Evolutionary conservation across 2,797 vertebrate species (phyloP), one percentile per base, ranked within the genome.

Genomic region (Aplochiton taeniatus): DNA sequence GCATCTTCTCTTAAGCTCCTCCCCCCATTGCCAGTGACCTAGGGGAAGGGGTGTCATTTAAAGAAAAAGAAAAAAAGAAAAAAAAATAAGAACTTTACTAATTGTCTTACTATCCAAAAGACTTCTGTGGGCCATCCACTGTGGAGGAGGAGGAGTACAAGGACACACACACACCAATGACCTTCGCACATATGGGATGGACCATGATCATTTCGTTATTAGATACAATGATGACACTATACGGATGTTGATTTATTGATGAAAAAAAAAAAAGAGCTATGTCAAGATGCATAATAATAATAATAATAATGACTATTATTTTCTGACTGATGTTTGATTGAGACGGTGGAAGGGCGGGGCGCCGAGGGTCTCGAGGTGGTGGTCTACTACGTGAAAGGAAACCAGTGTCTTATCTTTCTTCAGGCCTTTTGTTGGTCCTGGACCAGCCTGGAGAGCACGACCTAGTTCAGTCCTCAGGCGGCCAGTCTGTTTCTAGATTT

Each of bases 1-100:
- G 96, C 87, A 98, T 98, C 91, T 98, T 97, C 92, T 99, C 95
- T 16, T 98, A 98, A 93, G 90, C 75, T 68, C 76, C 58, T 63
- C 48, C 14, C 9, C 48, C 65, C 47, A 4, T 5, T 41, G 19
- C 20, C 54, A 12, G 11, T 0, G 50, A 4, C 5, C 20, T 5
- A n/a, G 1, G 61, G 20, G 18, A 10, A 18, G 8, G 4, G 61
- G 46, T 43, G 47, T 55, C 52, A 14, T 57, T 17, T 41, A 55
- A 50, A 57, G 56, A 46, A 47, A 49, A 8, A 16, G 44, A 54
- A 55, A 64, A 53, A 45, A 50, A 48, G 8, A 20, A 44, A 51
- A 48, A 63, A 55, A 20, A 54, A 66, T 63, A 8, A 69, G 31
- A 68, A 65, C 44, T 56, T 11, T 53, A 43, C 52, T 59, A n/a